A percentile compares a stretch with the other conserved stretches of the same genome.
These are phyloP conservation scores for Drosophila serrata DNA, from an alignment of 1,140 invertebrate genomes.

Conservation along the genomic window DNA sequence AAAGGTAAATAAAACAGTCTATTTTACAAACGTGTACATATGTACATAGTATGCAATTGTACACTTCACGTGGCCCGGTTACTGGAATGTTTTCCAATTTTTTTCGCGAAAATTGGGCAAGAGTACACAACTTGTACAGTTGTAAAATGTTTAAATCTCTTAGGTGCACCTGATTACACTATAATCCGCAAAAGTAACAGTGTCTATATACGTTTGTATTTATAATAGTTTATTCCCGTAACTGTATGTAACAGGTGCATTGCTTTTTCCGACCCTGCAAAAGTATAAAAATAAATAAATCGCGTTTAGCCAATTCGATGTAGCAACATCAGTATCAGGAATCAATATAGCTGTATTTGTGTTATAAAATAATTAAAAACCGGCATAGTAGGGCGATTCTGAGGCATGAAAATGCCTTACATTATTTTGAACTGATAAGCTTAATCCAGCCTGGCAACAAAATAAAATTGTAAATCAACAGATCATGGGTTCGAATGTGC, in stretches of 20 bases:
- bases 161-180: background rate
- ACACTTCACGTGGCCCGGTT: slow-evolving; percentile 29
- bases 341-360: background rate
- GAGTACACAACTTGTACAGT: background rate
- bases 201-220: background rate
- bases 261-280: background rate
- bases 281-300: slow-evolving; percentile 15
- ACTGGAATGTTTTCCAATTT: slow-evolving; percentile 12
- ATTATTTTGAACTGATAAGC: background rate
- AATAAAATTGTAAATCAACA: too few relatives aligned
- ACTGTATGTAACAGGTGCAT: slow-evolving; percentile 34
- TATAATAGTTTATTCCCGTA: slow-evolving; percentile 5
- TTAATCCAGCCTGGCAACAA: slow-evolving; percentile 7
- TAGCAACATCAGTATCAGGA: background rate
- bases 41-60: slow-evolving; percentile 6
- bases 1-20: slow-evolving; percentile 41
- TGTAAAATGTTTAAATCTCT: background rate
- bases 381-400: background rate
- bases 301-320: background rate
- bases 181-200: background rate
- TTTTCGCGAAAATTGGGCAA: slow-evolving; percentile 3
- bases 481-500: too few relatives aligned
- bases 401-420: background rate
- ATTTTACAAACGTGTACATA: background rate
- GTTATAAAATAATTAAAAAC: background rate